phyloP scores from a whole-genome alignment of 2,888 invertebrate genomes.

The Epiperipatus broadwayi region DNA sequence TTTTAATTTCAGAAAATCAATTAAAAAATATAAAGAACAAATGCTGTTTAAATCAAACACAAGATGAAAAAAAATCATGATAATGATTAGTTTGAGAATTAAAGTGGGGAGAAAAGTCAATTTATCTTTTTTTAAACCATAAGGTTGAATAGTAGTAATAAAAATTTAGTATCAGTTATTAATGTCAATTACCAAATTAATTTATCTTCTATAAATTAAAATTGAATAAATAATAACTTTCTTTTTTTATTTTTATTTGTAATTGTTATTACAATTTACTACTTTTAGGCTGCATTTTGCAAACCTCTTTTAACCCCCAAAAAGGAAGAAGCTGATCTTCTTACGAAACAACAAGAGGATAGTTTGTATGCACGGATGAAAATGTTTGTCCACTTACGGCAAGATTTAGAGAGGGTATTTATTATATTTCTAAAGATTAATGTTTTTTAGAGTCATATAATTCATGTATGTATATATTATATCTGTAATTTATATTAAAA shows the following conservation, averaged over 20 bases:
- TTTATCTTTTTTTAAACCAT: too few relatives aligned
- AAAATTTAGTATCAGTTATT: too few relatives aligned
- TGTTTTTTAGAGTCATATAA: not conserved
- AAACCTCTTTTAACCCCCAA: conserved; percentile 65
- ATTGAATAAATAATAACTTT: conserved; percentile 10
- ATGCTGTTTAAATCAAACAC: too few relatives aligned
- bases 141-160: too few relatives aligned
- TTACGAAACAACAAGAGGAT: conserved; percentile 73
- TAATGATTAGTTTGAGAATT: too few relatives aligned
- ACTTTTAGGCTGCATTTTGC: conserved; percentile 51
- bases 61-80: too few relatives aligned
- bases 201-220: not conserved
- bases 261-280: conserved; percentile 5
- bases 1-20: too few relatives aligned
- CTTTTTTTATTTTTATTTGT: conserved; percentile 9
- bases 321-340: conserved; percentile 59
- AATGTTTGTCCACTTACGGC: conserved; percentile 82
- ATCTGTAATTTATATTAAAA: not conserved
- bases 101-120: too few relatives aligned
- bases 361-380: conserved; percentile 60
- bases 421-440: conserved; percentile 4
- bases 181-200: too few relatives aligned
- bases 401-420: conserved; percentile 70
- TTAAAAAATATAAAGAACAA: too few relatives aligned
- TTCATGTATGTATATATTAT: too few relatives aligned